Evolutionary conservation across 2,113 vertebrate genomes (phyloP), one percentile per base, ranked within the genome.

Genomic region (Mystacornis crossleyi): DNA sequence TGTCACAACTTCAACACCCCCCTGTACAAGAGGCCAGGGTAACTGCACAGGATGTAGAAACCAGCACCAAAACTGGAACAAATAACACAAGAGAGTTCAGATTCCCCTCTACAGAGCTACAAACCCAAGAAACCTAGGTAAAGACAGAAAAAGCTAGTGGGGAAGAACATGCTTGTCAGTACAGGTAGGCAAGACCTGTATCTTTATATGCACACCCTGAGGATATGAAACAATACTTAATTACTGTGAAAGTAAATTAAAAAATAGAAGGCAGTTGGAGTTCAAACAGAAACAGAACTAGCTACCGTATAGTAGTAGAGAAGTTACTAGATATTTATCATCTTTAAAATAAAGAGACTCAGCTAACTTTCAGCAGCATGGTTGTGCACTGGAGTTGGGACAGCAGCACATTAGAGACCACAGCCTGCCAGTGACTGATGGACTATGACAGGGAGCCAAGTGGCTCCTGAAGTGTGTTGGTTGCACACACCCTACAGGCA

Each of bases 191-290:
- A 90, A 86, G 67, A 65, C 65, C 40, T 3, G 0, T 58, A 92
- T 88, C 85, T 86, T 90, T 29, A 93, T 64, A 83, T 1, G 0
- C 26, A 43, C 45, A 57, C 78, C 93, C 93, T 2, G 34, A 81
- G 87, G 95, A 62, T 67, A 94, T 74, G 87, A 96, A 88, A 95
- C 96, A 95, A 83, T 75, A n/a, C 23, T 93, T 87, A 96, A 97
- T 93, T 96, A 94, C 85, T 74, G 47, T 64, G 82, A 95, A 87
- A 93, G 93, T 93, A 90, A 90, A 95, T 89, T 90, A 45, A 88
- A 93, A 95, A 94, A 94, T n/a, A 91, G 60, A 82, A 93, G 64
- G 80, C 34, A 83, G 67, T 45, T 74, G 82, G 4, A 95, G 74
- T 72, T 97, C 78, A 94, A 93, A 93, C 42, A 93, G 75, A 88